Evolutionary conservation across 2,113 vertebrate genomes (phyloP), one percentile per base, ranked within the genome.

Genomic region (Tachuris rubrigastra): DNA sequence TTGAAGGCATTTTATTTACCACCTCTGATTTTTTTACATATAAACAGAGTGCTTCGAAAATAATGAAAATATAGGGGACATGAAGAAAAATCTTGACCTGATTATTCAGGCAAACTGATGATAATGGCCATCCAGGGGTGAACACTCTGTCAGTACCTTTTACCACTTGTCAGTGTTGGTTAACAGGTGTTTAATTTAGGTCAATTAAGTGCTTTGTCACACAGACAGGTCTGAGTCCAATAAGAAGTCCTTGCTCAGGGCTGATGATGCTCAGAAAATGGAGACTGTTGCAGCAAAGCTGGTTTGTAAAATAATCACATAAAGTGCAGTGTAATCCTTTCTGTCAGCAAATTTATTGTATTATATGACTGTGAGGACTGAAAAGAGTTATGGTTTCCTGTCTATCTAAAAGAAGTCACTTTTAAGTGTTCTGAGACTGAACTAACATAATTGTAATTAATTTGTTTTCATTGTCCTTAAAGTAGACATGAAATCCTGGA

Each of bases 251-350:
- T 72, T 89, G 37, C 58, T 80, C 35, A 65, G 42, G 27, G 39
- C 1, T 73, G 73, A 46, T 84, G 55, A 65, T 49, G 33, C 59
- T 52, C 8, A 60, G 59, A 47, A 92, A 89, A 47, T n/a, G 44
- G 58, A 65, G 49, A 27, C 76, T 35, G 6, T 37, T 85, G 52
- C 65, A 69, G 73, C n/a, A 89, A 87, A 84, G 44, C 63, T 84
- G 55, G 25, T 60, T 52, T 73, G 49, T 89, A 68, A 89, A 90
- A 84, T 81, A 81, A 84, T 93, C 68, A 74, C 59, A 14, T 59
- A 20, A 92, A 96, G 35, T 89, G 53, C 85, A 41, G 49, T 65
- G 52, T 91, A 93, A 91, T 93, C 56, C 53, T 55, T 76, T 89
- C 52, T 80, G 42, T 75, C 5, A 10, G 89, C 33, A 83, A 35